phyloP scores from a whole-genome alignment of 2,888 invertebrate species.

The Vannuccia rotundouncinata region DNA sequence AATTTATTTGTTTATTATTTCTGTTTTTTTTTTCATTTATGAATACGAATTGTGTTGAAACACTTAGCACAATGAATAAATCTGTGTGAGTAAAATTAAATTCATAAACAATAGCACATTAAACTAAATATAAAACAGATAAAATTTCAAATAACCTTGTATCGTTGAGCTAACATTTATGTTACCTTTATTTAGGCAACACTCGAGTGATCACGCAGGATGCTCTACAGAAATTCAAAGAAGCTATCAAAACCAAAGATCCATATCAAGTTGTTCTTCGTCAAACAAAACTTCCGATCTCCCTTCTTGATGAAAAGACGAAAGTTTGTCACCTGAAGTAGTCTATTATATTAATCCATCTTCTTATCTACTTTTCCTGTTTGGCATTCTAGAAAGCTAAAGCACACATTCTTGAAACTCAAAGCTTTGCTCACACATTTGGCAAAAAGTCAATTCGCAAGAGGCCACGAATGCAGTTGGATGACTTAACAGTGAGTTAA shows the following conservation, averaged over 20 bases:
- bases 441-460: conserved; percentile 88
- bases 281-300: conserved; percentile 85
- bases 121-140: too few relatives aligned
- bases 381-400: conserved; percentile 65
- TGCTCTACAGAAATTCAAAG: conserved; percentile 65
- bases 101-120: too few relatives aligned
- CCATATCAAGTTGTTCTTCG: conserved; percentile 96
- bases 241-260: conserved; percentile 85
- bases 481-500: conserved; percentile 64
- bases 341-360: conserved; percentile 41
- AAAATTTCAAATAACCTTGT: too few relatives aligned
- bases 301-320: conserved; percentile 78
- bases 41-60: too few relatives aligned
- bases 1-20: too few relatives aligned
- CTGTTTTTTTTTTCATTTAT: too few relatives aligned
- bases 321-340: too few relatives aligned
- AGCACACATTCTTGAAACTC: conserved; percentile 89
- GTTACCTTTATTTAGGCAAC: too few relatives aligned
- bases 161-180: too few relatives aligned
- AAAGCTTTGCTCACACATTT: conserved; percentile 86
- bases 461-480: conserved; percentile 66
- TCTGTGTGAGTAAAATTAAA: too few relatives aligned
- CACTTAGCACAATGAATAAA: too few relatives aligned
- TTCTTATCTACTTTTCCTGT: background rate
- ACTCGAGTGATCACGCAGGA: conserved; percentile 86